Conservation (phyloP, 92 coral and sea anemone genomes). For the Isaurus tuberculatus region DNA sequence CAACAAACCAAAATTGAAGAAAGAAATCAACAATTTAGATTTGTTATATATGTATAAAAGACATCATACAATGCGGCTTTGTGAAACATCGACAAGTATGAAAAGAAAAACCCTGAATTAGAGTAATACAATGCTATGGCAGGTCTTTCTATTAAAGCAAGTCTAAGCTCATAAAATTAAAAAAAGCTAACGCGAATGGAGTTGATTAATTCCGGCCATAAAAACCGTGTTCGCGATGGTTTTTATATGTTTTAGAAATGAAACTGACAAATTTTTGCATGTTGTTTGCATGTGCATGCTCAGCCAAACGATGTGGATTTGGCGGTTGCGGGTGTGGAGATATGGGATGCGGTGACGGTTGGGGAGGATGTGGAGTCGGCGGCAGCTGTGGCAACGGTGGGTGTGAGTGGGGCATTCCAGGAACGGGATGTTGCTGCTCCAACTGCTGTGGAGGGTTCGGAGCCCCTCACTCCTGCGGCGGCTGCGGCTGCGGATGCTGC, state of each 20-base stretch:
- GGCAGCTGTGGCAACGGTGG: constrained; percentile 27
- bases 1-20: too few relatives aligned
- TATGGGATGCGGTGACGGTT: constrained; percentile 19
- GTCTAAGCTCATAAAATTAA: not conserved
- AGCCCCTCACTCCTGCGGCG: constrained; percentile 77
- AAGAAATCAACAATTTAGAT: too few relatives aligned
- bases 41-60: too few relatives aligned
- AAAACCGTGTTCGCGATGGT: not conserved
- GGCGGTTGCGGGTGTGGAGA: constrained; percentile 55
- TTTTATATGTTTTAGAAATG: not conserved
- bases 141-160: not conserved
- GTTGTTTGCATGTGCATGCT: constrained; percentile 51
- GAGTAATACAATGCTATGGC: not conserved
- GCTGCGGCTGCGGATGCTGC: constrained; percentile 79
- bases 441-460: constrained; percentile 95
- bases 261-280: constrained; percentile 28
- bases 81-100: not conserved
- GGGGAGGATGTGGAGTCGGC: constrained; percentile 17
- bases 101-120: not conserved
- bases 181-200: not conserved
- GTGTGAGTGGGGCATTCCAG: constrained; percentile 78
- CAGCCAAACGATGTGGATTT: constrained; percentile 60
- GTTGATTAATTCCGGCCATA: not conserved
- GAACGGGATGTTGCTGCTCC: constrained; percentile 84
- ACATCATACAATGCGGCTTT: too few relatives aligned